Evolutionary conservation across 2,888 invertebrate species (phyloP), one percentile per base, ranked within the genome.

Genomic region (Stegana nigrithorax): DNA sequence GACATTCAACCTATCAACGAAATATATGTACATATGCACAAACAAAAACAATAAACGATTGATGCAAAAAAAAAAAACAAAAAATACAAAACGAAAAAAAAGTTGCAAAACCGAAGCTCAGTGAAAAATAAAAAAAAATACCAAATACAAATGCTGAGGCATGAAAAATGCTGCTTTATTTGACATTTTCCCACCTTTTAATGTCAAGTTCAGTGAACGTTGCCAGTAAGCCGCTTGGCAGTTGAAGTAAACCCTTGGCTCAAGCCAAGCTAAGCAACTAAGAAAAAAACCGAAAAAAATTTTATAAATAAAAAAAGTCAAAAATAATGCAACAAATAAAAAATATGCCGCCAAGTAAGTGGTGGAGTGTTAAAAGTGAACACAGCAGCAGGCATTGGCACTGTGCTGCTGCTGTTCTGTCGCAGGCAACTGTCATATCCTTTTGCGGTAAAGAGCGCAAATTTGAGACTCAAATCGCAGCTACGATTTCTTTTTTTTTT

Each of bases 101-200:
- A n/a, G n/a, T n/a, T n/a, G n/a, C n/a, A n/a, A n/a, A n/a, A n/a
- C n/a, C n/a, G n/a, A n/a, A n/a, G n/a, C n/a, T n/a, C n/a, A n/a
- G n/a, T n/a, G n/a, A n/a, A n/a, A n/a, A n/a, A n/a, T n/a, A n/a
- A n/a, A n/a, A n/a, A n/a, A n/a, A n/a, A n/a, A n/a, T n/a, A n/a
- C n/a, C n/a, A n/a, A n/a, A n/a, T n/a, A n/a, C n/a, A n/a, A n/a
- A n/a, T n/a, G n/a, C n/a, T n/a, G n/a, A n/a, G n/a, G 32, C 56
- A 32, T 25, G 47, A 50, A 39, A 26, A 25, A 21, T 25, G 47
- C 12, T 60, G 63, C 57, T 71, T 70, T 77, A 80, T 78, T 76
- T 82, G 82, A 81, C 78, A 83, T 78, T 83, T 83, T 83, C 84
- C 83, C 83, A 83, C 80, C 84, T 84, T 81, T 83, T 83, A 82